Base-by-base conservation (phyloP, 1,140 invertebrate species). In the Brachystomella parvula region DNA sequence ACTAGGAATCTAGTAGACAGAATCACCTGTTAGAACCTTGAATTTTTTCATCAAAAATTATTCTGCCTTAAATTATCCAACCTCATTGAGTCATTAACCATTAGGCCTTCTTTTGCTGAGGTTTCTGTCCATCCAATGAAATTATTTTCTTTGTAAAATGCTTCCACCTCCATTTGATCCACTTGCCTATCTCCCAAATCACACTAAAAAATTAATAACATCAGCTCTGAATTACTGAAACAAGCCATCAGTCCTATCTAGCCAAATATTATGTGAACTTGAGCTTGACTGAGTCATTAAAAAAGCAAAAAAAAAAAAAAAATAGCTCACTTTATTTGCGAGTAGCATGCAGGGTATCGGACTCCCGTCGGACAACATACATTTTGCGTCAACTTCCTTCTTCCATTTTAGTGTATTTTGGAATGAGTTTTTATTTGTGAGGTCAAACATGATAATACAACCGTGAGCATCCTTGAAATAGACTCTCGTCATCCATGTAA, bases 391-490 rank as follows among this genome's bases (percentile, higher is more conserved):
- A 0, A 85, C 76, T 73, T 84, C 83, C 71, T 81, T 81, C 74
- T 85, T 85, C 83, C 83, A 85, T 68, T 82, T 82, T 3, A 83
- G 73, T 3, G 80, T 79, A 74, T 82, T 83, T 53, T 79, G 73
- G 75, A 84, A 84, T 15, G 82, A 83, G 68, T 78, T 80, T 66
- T 79, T 79, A 70, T 83, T 82, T 24, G 80, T 82, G 39, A 85
- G 75, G 76, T 84, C 83, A 75, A 84, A 84, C 82, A 85, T 83
- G 49, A 85, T 81, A 49, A 85, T 78, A 74, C 82, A 84, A 26
- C 82, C 83, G 74, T 84, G 82, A 17, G 83, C 81, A 74, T 84
- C 83, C 77, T 84, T 83, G 69, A 84, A 85, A 74, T 84, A 85
- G 1, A 84, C 83, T 65, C 83, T 73, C 2, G 83, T 84, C 83